Evolutionary conservation across 2,113 vertebrate species (phyloP).

Genomic region (Myrmophylax atrothorax): DNA sequence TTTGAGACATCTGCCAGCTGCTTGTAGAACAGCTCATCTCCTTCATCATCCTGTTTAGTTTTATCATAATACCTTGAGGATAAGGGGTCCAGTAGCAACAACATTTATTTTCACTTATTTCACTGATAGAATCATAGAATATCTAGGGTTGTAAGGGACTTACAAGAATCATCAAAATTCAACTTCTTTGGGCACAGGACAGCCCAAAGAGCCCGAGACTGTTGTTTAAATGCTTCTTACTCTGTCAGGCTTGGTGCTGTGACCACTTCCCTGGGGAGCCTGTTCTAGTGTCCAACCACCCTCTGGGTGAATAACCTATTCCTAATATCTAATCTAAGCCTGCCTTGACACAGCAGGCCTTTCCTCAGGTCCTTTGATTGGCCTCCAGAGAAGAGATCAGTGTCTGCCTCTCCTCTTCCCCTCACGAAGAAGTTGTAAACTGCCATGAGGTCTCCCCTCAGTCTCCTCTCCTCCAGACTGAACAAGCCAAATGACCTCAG

Average conservation of each 20-base stretch:
- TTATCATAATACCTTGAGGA: background rate
- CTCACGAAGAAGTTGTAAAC: background rate
- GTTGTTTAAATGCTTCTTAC: background rate
- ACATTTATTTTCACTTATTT: background rate
- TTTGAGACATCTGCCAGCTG: no score
- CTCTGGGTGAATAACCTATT: background rate
- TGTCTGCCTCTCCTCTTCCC: background rate
- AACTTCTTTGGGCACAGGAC: background rate
- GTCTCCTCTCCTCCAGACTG: background rate
- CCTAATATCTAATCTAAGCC: background rate
- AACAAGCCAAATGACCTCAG: background rate
- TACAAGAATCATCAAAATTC: background rate
- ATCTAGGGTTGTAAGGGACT: background rate
- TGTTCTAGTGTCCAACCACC: background rate
- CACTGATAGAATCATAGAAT: background rate
- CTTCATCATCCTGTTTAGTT: no score
- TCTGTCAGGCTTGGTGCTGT: background rate
- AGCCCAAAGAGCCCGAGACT: background rate
- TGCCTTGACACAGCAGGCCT: background rate
- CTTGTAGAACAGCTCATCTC: no score
- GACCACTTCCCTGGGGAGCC: accelerated
- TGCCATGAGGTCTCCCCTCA: accelerated
- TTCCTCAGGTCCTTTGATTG: background rate
- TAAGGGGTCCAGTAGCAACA: background rate
- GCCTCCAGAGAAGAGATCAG: background rate